Evolutionary conservation across 2,797 vertebrate species (phyloP), one percentile per base, ranked within the genome.

Genomic region (Rhinella marina): DNA sequence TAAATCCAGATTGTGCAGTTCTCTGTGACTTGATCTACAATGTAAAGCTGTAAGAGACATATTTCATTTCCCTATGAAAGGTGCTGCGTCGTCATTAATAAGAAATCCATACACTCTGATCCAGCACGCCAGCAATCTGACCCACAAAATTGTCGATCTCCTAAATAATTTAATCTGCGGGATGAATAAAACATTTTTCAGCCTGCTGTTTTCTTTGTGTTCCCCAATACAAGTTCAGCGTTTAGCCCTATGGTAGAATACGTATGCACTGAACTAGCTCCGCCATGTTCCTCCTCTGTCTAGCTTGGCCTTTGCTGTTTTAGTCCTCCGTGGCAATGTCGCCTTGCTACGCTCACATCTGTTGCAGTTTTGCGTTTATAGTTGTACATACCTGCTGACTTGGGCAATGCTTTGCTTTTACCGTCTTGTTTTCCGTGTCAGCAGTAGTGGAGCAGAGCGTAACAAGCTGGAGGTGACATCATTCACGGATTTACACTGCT

Each of bases 111-210:
- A 23, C 62, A 54, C 16, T 6, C 19, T 13, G 17, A 54, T 62
- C 23, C 70, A 17, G n/a, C 19, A 62, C 23, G 64, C 23, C 32
- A 2, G 57, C n/a, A 16, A n/a, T 61, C 29, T 85, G 83, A 85
- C 72, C 56, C 83, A 85, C 70, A 25, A 85, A 64, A 32, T 68
- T 27, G 12, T 5, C 14, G 3, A 57, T 59, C 52, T 25, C 23
- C 13, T 81, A 61, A 62, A 81, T 81, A 0, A 81, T 81, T 81
- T 81, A 73, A 29, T n/a, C 10, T 72, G 85, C 77, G 25, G 62
- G 13, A 61, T 80, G 56, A 86, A 86, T 86, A 50, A 86, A 70
- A 41, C 85, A 48, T 80, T 57, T 16, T 12, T 62, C 27, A 41
- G 27, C 79, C 73, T 13, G 64, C 72, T 77, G 83, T 77, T 64